Base-by-base conservation (phyloP, 2,797 vertebrate genomes). In the Zalophus californianus region DNA sequence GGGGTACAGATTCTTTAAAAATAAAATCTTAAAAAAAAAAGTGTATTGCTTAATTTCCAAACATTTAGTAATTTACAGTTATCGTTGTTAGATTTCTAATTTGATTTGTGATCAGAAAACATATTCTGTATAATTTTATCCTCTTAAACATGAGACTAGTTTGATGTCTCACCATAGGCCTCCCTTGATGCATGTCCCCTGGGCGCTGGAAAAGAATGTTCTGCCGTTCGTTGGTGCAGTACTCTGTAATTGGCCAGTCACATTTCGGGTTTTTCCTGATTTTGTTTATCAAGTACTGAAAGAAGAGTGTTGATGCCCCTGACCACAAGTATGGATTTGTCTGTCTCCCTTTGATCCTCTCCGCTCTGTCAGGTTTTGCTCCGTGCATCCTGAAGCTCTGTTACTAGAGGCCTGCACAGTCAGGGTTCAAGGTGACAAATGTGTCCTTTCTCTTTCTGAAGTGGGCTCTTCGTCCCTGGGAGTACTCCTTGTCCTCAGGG, bases 261-360 rank as follows among this genome's bases (percentile, higher is more conserved):
- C 5, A 5, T 62, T 6, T 29, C 13, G 13, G 60, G 27, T 29
- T 29, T 14, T 16, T 8, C 27, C 50, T 5, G 14, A 11, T 32
- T 3, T 32, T 58, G 3, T 14, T 3, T 13, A 0, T 41, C n/a
- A 3, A 21, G 27, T 20, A 0, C 58, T 10, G 58, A 44, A 35
- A 3, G 48, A n/a, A 14, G 27, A 27, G 27, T 0, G 32, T 1
- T 2, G 15, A 8, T 2, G 2, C n/a, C 41, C 16, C 15, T 11
- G 41, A 1, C 73, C 0, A 1, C 18, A 56, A 5, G 0, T 13
- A 14, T 0, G 0, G 83, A 21, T 18, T 32, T 14, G 27, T 41
- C 27, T 1, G 44, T 38, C 56, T 50, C 7, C 58, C 2, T 16
- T 3, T 2, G 7, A 14, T 44, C 91, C 32, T 41, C 50, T 32